A percentile compares a stretch with the other conserved stretches of the same genome.
phyloP scores from a whole-genome alignment of 1,140 invertebrate genomes.

The Neelides sp. region DNA sequence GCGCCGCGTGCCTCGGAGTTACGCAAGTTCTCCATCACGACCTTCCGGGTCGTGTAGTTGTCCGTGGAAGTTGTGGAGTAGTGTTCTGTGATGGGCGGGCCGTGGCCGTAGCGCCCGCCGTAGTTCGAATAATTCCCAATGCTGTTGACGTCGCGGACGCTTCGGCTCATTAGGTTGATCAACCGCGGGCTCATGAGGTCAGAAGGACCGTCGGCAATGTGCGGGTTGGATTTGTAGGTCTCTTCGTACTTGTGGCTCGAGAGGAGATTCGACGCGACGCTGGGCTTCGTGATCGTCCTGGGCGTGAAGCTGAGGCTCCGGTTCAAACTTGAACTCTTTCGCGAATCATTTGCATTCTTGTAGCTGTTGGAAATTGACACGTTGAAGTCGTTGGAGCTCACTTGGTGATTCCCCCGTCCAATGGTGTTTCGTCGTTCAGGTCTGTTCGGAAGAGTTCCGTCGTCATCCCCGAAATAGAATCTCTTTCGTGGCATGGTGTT shows the following conservation, averaged over 20 bases:
- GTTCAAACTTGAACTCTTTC: conserved; percentile 54
- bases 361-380: conserved; percentile 54
- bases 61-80: conserved; percentile 37
- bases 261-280: conserved; percentile 34
- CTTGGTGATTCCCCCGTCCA: conserved; percentile 30
- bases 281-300: conserved; percentile 36
- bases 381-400: conserved; percentile 44
- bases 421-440: background rate
- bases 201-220: conserved; percentile 53
- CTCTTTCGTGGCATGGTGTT: conserved; percentile 58
- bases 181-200: conserved; percentile 70
- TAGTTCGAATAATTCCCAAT: conserved; percentile 32
- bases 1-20: conserved; percentile 31
- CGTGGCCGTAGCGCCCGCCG: conserved; percentile 37
- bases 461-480: conserved; percentile 28
- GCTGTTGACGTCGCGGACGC: conserved; percentile 56
- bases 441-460: conserved; percentile 15
- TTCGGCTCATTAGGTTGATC: conserved; percentile 65
- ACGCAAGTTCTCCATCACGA: conserved; percentile 19
- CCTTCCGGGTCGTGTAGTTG: conserved; percentile 34
- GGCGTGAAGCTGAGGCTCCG: conserved; percentile 66
- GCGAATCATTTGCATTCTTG: conserved; percentile 41
- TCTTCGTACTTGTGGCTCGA: conserved; percentile 33
- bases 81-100: conserved; percentile 43
- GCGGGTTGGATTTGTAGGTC: conserved; percentile 60